phyloP scores from a whole-genome alignment of 2,888 invertebrate genomes.

The Dichetophora obliterata region DNA sequence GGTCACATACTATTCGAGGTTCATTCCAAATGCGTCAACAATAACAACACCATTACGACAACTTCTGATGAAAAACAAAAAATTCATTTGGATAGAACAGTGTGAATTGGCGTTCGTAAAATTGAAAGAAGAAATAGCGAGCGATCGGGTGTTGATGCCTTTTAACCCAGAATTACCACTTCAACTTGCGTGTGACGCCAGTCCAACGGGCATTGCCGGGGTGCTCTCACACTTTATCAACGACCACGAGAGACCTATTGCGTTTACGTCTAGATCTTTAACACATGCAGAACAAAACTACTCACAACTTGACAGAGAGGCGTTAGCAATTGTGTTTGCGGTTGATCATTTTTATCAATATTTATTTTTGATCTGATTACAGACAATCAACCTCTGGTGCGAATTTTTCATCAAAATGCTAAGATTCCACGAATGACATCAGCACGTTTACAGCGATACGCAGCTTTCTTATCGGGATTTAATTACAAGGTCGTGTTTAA shows the following conservation, averaged over 20 bases:
- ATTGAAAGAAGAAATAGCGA: no score
- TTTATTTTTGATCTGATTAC: conserved; percentile 40
- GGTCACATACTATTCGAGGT: conserved; percentile 44
- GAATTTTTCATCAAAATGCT: no score
- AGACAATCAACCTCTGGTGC: no score
- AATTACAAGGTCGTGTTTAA: conserved; percentile 42
- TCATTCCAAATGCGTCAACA: conserved; percentile 44
- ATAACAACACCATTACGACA: conserved; percentile 41
- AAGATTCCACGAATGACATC: no score
- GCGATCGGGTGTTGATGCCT: no score
- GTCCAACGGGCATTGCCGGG: no score
- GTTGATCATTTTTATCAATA: conserved; percentile 38
- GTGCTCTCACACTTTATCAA: no score
- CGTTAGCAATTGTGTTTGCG: conserved; percentile 36
- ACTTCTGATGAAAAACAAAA: conserved; percentile 41
- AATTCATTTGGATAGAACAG: no score
- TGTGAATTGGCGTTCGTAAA: no score
- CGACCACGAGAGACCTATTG: conserved; percentile 39
- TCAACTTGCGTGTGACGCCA: no score
- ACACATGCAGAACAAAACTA: conserved; percentile 44
- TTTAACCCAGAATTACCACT: no score
- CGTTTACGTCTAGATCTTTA: conserved; percentile 40
- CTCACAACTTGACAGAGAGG: no score
- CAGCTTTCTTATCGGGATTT: conserved; percentile 43
- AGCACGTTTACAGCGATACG: conserved; percentile 40